Evolutionary conservation across 2,797 vertebrate genomes (phyloP).

Genomic region (Dendrocincla fuliginosa): DNA sequence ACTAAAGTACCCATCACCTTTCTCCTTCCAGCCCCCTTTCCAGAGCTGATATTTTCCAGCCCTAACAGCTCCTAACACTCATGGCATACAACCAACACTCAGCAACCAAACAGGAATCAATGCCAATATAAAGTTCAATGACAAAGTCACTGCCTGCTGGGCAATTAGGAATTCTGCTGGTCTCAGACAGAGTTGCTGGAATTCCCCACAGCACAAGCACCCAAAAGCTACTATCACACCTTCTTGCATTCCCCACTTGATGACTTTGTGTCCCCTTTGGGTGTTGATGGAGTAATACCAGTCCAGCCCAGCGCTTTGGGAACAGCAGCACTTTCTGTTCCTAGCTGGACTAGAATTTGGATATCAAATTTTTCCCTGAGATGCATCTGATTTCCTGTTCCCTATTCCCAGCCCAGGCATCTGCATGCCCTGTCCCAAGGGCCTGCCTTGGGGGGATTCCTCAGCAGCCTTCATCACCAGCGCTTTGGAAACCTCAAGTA

Average conservation of each 20-base stretch:
- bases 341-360: conserved; percentile 36
- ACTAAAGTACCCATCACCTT: neutral
- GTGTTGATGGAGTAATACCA: neutral
- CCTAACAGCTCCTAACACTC: neutral
- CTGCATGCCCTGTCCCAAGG: conserved; percentile 5
- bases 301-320: neutral
- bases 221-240: rapidly evolving
- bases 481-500: neutral
- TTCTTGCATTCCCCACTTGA: neutral
- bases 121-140: neutral
- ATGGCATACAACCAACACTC: neutral
- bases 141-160: neutral
- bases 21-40: neutral
- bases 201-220: neutral
- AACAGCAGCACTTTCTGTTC: neutral
- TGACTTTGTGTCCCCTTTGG: neutral
- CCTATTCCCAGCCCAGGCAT: conserved; percentile 36
- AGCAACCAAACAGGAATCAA: neutral
- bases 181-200: neutral
- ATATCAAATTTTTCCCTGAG: conserved; percentile 41
- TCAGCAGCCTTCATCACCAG: neutral
- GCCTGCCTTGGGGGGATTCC: neutral
- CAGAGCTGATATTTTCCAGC: conserved; percentile 5
- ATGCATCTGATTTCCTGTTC: conserved; percentile 48
- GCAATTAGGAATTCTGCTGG: neutral